Evolutionary conservation across 2,113 vertebrate species (phyloP).

Genomic region (Galbula dea): DNA sequence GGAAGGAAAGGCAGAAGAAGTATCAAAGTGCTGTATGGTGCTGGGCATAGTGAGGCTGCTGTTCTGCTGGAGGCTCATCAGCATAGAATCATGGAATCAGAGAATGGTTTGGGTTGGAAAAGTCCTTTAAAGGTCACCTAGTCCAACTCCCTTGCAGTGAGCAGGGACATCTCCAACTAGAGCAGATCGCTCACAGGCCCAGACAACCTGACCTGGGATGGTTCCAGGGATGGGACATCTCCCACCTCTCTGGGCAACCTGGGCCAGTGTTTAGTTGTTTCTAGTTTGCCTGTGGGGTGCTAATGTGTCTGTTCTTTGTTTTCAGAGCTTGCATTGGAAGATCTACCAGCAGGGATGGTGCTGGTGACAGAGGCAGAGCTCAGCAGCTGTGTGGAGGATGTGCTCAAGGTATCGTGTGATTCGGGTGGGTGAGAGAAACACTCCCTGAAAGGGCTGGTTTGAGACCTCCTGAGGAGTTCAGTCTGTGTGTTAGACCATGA

Average conservation of each 20-base stretch:
- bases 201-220: not conserved
- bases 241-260: not conserved
- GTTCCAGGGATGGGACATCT: not conserved
- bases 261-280: not conserved
- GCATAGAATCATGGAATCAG: not conserved
- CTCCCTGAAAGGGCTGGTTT: not conserved
- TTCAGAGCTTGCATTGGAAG: slow-evolving; percentile 58
- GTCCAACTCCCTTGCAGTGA: not conserved
- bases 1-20: not conserved
- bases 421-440: not conserved
- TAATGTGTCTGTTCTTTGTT: slow-evolving; percentile 9
- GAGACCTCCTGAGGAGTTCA: not conserved
- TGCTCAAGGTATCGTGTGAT: slow-evolving; percentile 81
- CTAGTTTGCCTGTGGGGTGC: not conserved
- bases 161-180: not conserved
- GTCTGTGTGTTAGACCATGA: not conserved
- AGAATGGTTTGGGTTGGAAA: not conserved
- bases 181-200: not conserved
- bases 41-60: not conserved
- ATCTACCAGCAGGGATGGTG: slow-evolving; percentile 31
- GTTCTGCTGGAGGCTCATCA: not conserved
- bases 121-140: not conserved
- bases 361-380: slow-evolving; percentile 86
- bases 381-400: slow-evolving; percentile 82
- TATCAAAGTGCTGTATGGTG: not conserved